Evolutionary conservation across 2,888 invertebrate genomes (phyloP), one percentile per base, ranked within the genome.

Genomic region (Caenorhabditis sinica): DNA sequence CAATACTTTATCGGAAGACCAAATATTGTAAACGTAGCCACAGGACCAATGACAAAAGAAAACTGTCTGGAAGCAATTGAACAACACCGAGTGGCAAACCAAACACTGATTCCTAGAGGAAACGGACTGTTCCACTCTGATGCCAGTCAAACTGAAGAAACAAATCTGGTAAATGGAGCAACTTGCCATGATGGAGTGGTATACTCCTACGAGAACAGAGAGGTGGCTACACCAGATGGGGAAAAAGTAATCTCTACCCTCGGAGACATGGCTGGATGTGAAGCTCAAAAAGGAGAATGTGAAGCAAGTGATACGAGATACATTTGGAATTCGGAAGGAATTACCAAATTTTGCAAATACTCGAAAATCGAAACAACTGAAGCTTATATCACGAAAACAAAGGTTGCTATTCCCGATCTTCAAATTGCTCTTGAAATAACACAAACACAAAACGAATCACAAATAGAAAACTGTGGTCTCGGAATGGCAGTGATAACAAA

Each of bases 221-320:
- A 71, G 43, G 20, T 71, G 0, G 58, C 71, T n/a, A 71, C 58
- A 25, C 40, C 71, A 13, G 58, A 71, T n/a, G 71, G 71, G 3
- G 43, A 43, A 23, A 58, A 23, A 15, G 11, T 71, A 1, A 40
- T 71, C n/a, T 71, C 71, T 0, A 11, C 58, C 1, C 28, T 71
- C 5, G 71, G 71, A 36, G 71, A 71, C 28, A 58, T 56, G 40
- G 23, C 58, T 1, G 71, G 71, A 43, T 71, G 71, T 17, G 17
- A 58, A 17, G 71, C 71, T 0, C 0, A 40, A 9, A n/a, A 23
- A 15, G 71, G 71, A 17, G 36, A 71, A 8, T 71, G 71, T 58
- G 25, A 56, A 23, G 43, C 43, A 2, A 17, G 0, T 17, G 71
- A 71, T 25, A 17, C 56, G 1, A 13, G 20, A 25, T 3, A 40